These are phyloP conservation scores for Bombus sylvicola DNA, from an alignment of 1,140 invertebrate genomes.

Conservation along the genomic window DNA sequence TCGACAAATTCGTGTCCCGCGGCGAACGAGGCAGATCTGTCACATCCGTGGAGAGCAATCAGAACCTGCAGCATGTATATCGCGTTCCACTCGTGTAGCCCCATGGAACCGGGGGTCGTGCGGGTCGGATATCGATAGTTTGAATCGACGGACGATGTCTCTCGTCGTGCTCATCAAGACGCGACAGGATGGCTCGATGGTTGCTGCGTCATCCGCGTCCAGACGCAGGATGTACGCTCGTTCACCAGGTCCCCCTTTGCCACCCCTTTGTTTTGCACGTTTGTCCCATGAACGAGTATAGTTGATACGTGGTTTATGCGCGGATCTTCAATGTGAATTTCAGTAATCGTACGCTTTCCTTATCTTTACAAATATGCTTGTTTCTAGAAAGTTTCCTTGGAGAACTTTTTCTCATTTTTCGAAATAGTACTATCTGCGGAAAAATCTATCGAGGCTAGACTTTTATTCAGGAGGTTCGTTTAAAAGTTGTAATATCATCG, in stretches of 20 bases:
- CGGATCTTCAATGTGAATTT: background rate
- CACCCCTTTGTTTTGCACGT: conserved; percentile 60
- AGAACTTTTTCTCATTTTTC: background rate
- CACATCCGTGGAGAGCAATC: conserved; percentile 68
- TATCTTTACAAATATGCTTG: too few relatives aligned
- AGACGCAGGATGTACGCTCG: conserved; percentile 47
- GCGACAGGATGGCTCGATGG: conserved; percentile 60
- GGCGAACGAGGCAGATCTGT: conserved; percentile 64
- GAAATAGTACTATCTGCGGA: too few relatives aligned
- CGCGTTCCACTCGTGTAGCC: conserved; percentile 47
- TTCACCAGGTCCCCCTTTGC: background rate
- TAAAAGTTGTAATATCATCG: background rate
- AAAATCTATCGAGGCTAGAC: too few relatives aligned
- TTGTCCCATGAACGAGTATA: conserved; percentile 10
- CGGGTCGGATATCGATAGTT: conserved; percentile 73
- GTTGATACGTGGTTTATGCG: too few relatives aligned
- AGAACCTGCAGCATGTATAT: conserved; percentile 61
- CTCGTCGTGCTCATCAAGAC: conserved; percentile 74
- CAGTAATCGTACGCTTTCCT: too few relatives aligned
- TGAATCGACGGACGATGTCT: conserved; percentile 73
- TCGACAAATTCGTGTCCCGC: conserved; percentile 69
- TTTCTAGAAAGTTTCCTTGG: background rate
- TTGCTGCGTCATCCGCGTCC: conserved; percentile 64
- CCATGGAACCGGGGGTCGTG: conserved; percentile 57
- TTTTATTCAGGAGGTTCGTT: background rate